Evolutionary conservation across 30 jellyfish, hydroid and myxozoan genomes (phyloP), one percentile per base, ranked within the genome.

Genomic region (Pelagia noctiluca): DNA sequence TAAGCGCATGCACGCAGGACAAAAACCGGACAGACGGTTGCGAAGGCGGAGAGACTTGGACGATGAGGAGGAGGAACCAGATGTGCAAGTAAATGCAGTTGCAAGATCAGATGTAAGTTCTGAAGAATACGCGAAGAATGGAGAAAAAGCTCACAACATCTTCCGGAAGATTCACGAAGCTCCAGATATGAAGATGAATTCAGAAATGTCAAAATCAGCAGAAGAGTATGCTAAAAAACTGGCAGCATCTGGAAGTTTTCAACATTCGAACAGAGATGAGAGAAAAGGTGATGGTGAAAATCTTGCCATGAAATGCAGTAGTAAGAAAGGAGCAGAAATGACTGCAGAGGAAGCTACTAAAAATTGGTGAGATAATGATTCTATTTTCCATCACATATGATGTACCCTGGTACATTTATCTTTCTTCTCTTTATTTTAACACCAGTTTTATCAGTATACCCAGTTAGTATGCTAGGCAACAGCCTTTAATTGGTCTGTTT

Each of bases 271-370:
- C 25, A 67, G 50, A 38, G 82, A 33, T 18, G 82, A 28, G n/a
- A 21, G 85, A 33, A 52, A 52, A 52, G 82, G 47, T 19, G 88
- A 25, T 52, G 72, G 88, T 33, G 83, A 76, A 26, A 52, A 57
- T 33, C 19, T 74, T 7, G 86, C 86, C 2, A 42, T 42, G 78
- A 66, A 66, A 38, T 74, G 86, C 53, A 30, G 52, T 4, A 32
- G 42, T 22, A 26, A 52, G 35, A 47, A 47, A 21, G 63, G 63
- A 26, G 82, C 5, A 30, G 82, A 31, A 33, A 47, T 74, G 77
- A 74, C 83, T 5, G 77, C 86, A 5, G 77, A 74, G 83, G 77
- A 74, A 50, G 86, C 86, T 2, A 74, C 86, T 48, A 30, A 32
- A 38, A 74, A 74, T 30, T 74, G 86, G 86, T 74, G n/a, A 70